A percentile compares a stretch with the other conserved stretches of the same genome.
These are phyloP conservation scores for Drosophila lowei DNA, from an alignment of 1,140 invertebrate genomes.

Conservation along the genomic window DNA sequence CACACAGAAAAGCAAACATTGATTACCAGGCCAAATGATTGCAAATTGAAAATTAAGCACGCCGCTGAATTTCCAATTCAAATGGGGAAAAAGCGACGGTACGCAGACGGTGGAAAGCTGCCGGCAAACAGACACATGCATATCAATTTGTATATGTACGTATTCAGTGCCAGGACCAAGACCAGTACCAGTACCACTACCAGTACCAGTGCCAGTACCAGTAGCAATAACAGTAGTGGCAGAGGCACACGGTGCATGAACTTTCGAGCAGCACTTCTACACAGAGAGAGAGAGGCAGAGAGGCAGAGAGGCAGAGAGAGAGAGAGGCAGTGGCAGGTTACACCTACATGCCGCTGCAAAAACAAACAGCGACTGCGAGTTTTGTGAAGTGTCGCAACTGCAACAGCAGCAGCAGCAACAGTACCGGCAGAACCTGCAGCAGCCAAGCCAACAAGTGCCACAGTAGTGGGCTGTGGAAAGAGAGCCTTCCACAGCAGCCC, in stretches of 20 bases:
- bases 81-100: slow-evolving; percentile 35
- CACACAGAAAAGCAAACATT: slow-evolving; percentile 54
- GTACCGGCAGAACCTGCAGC: slow-evolving; percentile 21
- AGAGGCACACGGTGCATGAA: slow-evolving; percentile 72
- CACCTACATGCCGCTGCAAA: slow-evolving; percentile 58
- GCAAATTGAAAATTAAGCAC: slow-evolving; percentile 79
- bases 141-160: slow-evolving; percentile 55
- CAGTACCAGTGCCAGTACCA: not conserved
- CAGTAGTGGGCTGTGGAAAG: slow-evolving; percentile 38
- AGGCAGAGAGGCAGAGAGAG: not conserved
- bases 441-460: slow-evolving; percentile 76
- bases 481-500: slow-evolving; percentile 41
- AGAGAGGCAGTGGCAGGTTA: slow-evolving; percentile 16
- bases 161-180: slow-evolving; percentile 8
- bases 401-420: slow-evolving; percentile 26
- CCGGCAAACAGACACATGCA: slow-evolving; percentile 60
- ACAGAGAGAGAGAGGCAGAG: slow-evolving; percentile 34
- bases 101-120: slow-evolving; percentile 30
- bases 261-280: slow-evolving; percentile 77
- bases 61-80: slow-evolving; percentile 75
- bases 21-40: slow-evolving; percentile 72
- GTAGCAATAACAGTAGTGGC: slow-evolving; percentile 8
- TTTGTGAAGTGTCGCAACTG: slow-evolving; percentile 71
- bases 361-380: slow-evolving; percentile 73
- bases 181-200: not conserved